Base-by-base conservation (phyloP, 2,113 vertebrate species). In the Colossoma macropomum region DNA sequence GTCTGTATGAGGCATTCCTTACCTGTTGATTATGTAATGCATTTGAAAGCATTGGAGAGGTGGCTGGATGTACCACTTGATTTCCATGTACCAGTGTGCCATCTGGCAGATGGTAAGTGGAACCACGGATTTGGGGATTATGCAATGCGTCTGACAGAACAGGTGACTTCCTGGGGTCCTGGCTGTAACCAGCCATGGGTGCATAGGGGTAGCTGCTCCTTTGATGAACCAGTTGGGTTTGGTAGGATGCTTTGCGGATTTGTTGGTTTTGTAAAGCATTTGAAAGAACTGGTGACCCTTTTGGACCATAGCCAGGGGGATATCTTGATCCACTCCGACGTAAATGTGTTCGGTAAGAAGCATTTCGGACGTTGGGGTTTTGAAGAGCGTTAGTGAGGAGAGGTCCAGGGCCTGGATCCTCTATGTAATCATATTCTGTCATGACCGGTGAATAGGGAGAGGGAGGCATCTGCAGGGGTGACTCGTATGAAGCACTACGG, bases 11-110 rank as follows among this genome's bases (percentile, higher is more conserved):
- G 8, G 93, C 94, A 28, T 87, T 89, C 45, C 89, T 90, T 8
- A 95, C 8, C 68, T 94, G 91, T 69, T 84, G 90, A 84, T 95
- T 95, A 89, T 92, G 91, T 68, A 94, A 62, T 1, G 94, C 93
- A 79, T 78, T 65, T 13, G 87, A 79, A 17, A 94, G 91, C 84
- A 91, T 28, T 17, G 92, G 92, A 21, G 93, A 93, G 21, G 80
- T 73, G 21, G 89, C 1, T 34, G 79, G 75, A 66, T 75, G 60
- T 52, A 71, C 45, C 65, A 69, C 73, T 66, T 79, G 79, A 82
- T 92, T 92, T 6, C 91, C 92, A 56, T 90, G 90, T 73, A 87
- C 48, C 30, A 94, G 66, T 23, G 91, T 85, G 75, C 93, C 91
- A 25, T 90, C 89, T 59, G 92, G 92, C 19, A 94, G 77, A 30